Percentiles rank a stretch among this genome's conserved stretches.
Conservation (phyloP, 1,140 invertebrate genomes). For the Drosophila guanche region DNA sequence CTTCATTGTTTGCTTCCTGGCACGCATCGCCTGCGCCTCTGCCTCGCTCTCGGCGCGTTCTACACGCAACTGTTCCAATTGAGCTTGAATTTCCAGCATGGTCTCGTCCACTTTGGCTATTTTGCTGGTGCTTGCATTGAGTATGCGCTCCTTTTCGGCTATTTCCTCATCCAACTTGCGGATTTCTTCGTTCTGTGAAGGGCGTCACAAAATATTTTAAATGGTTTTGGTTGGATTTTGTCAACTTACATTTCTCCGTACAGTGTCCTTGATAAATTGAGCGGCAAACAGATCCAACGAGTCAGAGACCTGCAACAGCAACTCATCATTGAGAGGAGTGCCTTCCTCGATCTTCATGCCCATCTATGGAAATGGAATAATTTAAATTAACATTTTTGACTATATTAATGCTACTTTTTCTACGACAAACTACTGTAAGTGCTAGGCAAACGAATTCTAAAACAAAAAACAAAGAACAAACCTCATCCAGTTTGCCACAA, state of each 20-base stretch:
- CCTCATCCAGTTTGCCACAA: constrained; percentile 84
- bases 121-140: constrained; percentile 83
- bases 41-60: constrained; percentile 83
- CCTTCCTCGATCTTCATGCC: constrained; percentile 75
- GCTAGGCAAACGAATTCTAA: constrained; percentile 37
- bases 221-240: background rate
- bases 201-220: background rate
- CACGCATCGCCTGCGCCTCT: constrained; percentile 73
- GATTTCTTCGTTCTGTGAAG: constrained; percentile 76
- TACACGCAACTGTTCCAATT: constrained; percentile 85
- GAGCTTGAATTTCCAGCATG: constrained; percentile 86
- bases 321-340: constrained; percentile 74
- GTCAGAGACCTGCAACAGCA: constrained; percentile 72
- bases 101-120: constrained; percentile 84
- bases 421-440: constrained; percentile 5
- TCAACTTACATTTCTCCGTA: constrained; percentile 73
- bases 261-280: constrained; percentile 78
- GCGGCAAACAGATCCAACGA: constrained; percentile 74
- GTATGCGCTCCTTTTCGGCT: constrained; percentile 73
- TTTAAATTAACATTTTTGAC: background rate
- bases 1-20: constrained; percentile 83
- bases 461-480: constrained; percentile 71
- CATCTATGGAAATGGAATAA: constrained; percentile 48
- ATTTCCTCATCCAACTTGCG: constrained; percentile 77
- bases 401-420: too few species aligned